phyloP scores from a whole-genome alignment of 2,888 invertebrate genomes.

The Protodeltote pygarga region DNA sequence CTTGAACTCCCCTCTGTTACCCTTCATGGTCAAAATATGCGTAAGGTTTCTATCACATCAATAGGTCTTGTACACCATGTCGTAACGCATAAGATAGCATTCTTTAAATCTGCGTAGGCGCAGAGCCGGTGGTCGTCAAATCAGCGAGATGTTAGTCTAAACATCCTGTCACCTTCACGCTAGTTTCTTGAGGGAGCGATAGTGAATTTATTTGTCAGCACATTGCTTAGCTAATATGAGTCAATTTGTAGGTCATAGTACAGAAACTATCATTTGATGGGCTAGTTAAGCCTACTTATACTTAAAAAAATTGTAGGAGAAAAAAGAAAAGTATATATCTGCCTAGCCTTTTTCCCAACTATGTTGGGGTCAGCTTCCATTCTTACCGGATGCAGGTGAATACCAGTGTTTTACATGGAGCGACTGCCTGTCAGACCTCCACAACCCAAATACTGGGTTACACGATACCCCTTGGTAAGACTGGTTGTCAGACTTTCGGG shows the following conservation, averaged over 20 bases:
- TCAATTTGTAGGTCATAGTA: neutral
- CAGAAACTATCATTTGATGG: neutral
- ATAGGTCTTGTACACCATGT: slow-evolving; percentile 23
- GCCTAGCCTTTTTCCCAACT: no score
- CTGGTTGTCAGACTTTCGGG: no score
- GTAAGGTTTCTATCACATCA: slow-evolving; percentile 11
- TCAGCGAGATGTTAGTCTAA: slow-evolving; percentile 33
- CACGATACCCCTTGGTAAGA: no score
- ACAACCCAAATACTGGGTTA: no score
- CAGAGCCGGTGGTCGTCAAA: slow-evolving; percentile 16
- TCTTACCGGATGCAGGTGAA: no score
- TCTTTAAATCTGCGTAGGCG: slow-evolving; percentile 8
- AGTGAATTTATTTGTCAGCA: slow-evolving; percentile 6
- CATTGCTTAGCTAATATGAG: neutral
- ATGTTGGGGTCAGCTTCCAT: no score
- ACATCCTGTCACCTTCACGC: slow-evolving; percentile 25
- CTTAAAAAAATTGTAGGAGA: no score
- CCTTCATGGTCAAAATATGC: neutral
- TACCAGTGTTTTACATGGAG: no score
- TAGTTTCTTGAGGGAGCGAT: neutral
- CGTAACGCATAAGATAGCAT: slow-evolving; percentile 5
- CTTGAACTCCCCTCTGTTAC: neutral
- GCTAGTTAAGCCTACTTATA: no score
- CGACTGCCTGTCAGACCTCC: no score
- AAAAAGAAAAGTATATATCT: no score